phyloP scores from a whole-genome alignment of 2,888 invertebrate genomes.

The Heliconius ismenius region DNA sequence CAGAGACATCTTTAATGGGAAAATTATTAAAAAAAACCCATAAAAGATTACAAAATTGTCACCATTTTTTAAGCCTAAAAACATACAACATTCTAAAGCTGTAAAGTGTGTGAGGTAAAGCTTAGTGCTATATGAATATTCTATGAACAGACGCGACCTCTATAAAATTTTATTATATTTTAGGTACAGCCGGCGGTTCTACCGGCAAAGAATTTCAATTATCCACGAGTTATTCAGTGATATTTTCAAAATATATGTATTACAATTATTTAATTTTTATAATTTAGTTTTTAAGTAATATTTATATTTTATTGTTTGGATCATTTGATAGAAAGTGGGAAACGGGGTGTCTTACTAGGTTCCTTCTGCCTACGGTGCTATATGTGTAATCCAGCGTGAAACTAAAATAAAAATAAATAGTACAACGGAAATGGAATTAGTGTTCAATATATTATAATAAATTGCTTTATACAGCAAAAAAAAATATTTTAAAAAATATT shows the following conservation, averaged over 20 bases:
- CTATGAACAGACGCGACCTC: constrained; percentile 28
- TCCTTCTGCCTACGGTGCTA: too few species aligned
- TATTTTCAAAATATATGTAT: not conserved
- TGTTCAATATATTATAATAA: too few species aligned
- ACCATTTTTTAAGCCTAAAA: constrained; percentile 6
- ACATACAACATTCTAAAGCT: constrained; percentile 21
- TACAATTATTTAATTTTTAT: not conserved
- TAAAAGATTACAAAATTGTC: not conserved
- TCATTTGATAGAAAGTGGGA: too few species aligned
- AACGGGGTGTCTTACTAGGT: too few species aligned
- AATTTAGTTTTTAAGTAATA: not conserved
- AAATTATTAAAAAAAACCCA: not conserved
- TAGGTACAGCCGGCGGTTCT: constrained; percentile 19
- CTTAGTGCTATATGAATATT: constrained; percentile 26
- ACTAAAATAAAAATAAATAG: too few species aligned
- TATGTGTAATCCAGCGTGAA: too few species aligned
- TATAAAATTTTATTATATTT: constrained; percentile 28
- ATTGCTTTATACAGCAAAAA: too few species aligned
- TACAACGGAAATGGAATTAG: too few species aligned
- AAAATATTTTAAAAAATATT: too few species aligned
- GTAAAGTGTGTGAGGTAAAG: constrained; percentile 27
- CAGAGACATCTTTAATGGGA: not conserved
- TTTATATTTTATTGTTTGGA: too few species aligned
- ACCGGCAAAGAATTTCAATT: constrained; percentile 20
- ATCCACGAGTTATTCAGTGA: constrained; percentile 1